A percentile compares a stretch with the other conserved stretches of the same genome.
Evolutionary conservation across 2,113 vertebrate species (phyloP).

Genomic region (Podiceps cristatus): DNA sequence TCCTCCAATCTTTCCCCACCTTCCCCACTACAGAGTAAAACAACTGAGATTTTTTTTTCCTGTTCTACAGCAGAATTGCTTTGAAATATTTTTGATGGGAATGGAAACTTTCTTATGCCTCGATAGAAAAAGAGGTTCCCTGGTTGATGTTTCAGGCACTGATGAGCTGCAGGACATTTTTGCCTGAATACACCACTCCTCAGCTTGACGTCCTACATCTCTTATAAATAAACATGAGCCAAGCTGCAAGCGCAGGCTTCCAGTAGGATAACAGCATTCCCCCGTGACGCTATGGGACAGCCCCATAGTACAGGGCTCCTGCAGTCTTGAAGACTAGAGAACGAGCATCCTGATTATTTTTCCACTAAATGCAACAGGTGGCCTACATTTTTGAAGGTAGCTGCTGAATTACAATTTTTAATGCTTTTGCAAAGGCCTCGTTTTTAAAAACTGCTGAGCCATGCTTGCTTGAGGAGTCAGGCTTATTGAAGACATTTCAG

Average conservation of each 20-base stretch:
- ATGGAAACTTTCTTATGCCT: not conserved
- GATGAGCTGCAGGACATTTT: not conserved
- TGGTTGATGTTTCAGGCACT: not conserved
- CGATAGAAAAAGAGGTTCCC: fast-evolving
- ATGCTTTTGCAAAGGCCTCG: not conserved
- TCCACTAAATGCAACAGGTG: not conserved
- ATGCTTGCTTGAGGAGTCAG: not conserved
- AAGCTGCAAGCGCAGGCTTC: not conserved
- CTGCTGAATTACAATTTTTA: not conserved
- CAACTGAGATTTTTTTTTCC: not conserved
- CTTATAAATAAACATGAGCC: not conserved
- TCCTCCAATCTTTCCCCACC: not conserved
- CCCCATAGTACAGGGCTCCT: not conserved
- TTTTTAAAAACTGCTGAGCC: not conserved
- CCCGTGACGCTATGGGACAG: not conserved
- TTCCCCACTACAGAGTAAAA: not conserved
- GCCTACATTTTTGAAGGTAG: not conserved
- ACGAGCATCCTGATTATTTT: not conserved
- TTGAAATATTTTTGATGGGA: not conserved
- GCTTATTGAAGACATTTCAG: not conserved
- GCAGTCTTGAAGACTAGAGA: not conserved
- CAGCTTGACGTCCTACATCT: not conserved
- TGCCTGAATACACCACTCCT: not conserved
- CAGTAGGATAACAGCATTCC: not conserved
- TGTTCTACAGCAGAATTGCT: not conserved